Evolutionary conservation across 2,888 invertebrate genomes (phyloP).

Genomic region (Habroteleia sp.): DNA sequence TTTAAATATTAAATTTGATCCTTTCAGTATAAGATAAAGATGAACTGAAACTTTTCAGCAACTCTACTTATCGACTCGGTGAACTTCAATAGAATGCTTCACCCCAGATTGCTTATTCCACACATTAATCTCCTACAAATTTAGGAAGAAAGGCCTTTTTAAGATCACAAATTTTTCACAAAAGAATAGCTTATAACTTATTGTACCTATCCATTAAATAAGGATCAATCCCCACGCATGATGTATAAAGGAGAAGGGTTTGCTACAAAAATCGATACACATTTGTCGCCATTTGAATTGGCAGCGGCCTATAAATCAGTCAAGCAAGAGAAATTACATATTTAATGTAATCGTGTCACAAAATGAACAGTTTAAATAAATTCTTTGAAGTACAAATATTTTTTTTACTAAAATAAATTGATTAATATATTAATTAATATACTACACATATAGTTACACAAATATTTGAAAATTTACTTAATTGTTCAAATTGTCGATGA

Average conservation of each 20-base stretch:
- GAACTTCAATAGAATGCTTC: conserved; percentile 53
- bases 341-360: conserved; percentile 7
- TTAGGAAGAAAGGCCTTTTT: conserved; percentile 55
- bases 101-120: conserved; percentile 58
- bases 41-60: conserved; percentile 43
- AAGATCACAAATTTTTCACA: conserved; percentile 56
- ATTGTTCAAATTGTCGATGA: too few species aligned
- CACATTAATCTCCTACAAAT: conserved; percentile 59
- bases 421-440: too few species aligned
- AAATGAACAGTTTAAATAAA: conserved; percentile 39
- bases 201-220: conserved; percentile 55
- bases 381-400: too few species aligned
- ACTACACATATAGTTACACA: too few species aligned
- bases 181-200: conserved; percentile 61
- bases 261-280: conserved; percentile 46
- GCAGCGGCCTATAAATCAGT: conserved; percentile 40
- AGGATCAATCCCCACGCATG: conserved; percentile 51
- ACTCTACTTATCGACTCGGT: conserved; percentile 49
- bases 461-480: too few species aligned
- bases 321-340: conserved; percentile 51
- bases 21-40: conserved; percentile 9
- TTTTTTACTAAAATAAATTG: too few species aligned
- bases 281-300: conserved; percentile 56
- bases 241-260: conserved; percentile 47
- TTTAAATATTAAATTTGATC: conserved; percentile 21